Conservation (phyloP, 2,888 invertebrate species). For the Trachelus iudaicus region DNA sequence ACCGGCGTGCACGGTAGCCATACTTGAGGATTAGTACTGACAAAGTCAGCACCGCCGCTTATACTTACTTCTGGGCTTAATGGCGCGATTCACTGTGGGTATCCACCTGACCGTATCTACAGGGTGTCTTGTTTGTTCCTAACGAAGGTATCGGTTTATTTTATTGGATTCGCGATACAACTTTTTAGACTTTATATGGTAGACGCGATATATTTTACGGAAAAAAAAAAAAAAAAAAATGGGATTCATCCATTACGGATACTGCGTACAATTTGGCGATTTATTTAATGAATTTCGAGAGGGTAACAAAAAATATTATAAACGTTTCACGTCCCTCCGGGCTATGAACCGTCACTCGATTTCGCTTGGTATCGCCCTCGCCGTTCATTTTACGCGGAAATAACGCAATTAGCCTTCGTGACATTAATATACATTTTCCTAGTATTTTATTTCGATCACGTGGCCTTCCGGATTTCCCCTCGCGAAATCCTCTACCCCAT, state of each 20-base stretch:
- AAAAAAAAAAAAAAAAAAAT: no score
- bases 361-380: background rate
- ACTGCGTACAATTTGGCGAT: background rate
- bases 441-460: background rate
- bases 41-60: slow-evolving; percentile 36
- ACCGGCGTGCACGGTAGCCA: slow-evolving; percentile 10
- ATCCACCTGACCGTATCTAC: slow-evolving; percentile 7
- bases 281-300: background rate
- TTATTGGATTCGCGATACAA: background rate
- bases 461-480: background rate
- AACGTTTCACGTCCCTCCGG: background rate
- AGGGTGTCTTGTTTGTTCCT: background rate
- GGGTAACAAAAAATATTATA: background rate
- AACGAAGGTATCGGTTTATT: background rate
- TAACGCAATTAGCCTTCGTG: background rate
- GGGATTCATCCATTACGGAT: background rate
- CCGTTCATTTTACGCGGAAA: background rate
- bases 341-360: background rate
- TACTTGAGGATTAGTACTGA: slow-evolving; percentile 39
- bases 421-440: background rate
- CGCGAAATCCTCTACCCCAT: background rate
- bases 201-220: background rate
- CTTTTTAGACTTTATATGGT: background rate
- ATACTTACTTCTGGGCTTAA: slow-evolving; percentile 2
- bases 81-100: background rate